Percentiles rank a stretch among this genome's conserved stretches.
These are phyloP conservation scores for Ichneumoninae sp. DNA, from an alignment of 2,888 invertebrate species.

Conservation along the genomic window DNA sequence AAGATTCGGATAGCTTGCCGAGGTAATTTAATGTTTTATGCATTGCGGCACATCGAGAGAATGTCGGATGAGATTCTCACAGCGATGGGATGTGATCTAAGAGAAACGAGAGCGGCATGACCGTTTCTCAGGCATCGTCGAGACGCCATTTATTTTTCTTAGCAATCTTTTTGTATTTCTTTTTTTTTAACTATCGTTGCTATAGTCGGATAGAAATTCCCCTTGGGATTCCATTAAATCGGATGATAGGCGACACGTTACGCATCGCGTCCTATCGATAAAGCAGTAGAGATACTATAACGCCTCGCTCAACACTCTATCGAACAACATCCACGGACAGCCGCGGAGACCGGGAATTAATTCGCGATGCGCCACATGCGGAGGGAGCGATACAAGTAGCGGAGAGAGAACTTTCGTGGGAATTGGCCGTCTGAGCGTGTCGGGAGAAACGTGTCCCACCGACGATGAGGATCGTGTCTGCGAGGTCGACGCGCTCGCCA, in stretches of 20 bases:
- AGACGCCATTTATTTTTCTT: conserved; percentile 46
- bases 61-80: background rate
- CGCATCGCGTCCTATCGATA: background rate
- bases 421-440: conserved; percentile 54
- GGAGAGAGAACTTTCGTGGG: conserved; percentile 56
- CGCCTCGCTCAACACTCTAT: background rate
- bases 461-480: conserved; percentile 51
- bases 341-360: conserved; percentile 10
- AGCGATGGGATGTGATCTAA: conserved; percentile 5
- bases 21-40: background rate
- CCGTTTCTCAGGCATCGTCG: background rate
- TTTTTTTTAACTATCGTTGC: background rate
- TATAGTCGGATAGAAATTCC: background rate
- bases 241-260: background rate
- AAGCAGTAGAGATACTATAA: background rate
- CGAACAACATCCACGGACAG: background rate
- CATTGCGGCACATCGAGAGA: conserved; percentile 13
- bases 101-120: background rate
- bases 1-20: background rate
- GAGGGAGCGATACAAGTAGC: background rate
- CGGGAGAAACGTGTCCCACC: conserved; percentile 53
- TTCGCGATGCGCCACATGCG: conserved; percentile 30
- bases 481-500: conserved; percentile 68
- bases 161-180: background rate
- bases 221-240: background rate